A percentile compares a stretch with the other conserved stretches of the same genome.
Conservation (phyloP, 2,888 invertebrate species). For the Galerucella pusilla region DNA sequence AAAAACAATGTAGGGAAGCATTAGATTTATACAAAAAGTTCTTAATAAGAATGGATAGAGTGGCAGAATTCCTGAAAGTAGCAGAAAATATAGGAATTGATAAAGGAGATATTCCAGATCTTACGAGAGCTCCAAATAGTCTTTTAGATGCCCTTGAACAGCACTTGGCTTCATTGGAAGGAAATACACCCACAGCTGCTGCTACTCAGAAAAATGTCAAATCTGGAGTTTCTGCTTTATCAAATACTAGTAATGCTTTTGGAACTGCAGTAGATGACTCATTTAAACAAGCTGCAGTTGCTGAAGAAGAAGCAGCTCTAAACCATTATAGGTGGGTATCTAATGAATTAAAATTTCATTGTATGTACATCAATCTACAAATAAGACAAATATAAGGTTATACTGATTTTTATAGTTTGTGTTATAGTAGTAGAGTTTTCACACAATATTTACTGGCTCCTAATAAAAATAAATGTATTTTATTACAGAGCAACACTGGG, state of each 20-base stretch:
- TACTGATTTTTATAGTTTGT: background rate
- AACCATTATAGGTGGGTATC: conserved; percentile 78
- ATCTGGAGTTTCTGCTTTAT: conserved; percentile 88
- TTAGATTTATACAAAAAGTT: conserved; percentile 99
- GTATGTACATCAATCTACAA: no score
- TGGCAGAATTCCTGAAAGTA: conserved; percentile 97
- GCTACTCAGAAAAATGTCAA: conserved; percentile 91
- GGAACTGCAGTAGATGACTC: conserved; percentile 89
- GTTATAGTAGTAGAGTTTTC: background rate
- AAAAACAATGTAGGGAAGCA: conserved; percentile 98
- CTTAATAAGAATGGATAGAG: conserved; percentile 98
- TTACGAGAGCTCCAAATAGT: conserved; percentile 98
- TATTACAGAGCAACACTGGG: conserved; percentile 80
- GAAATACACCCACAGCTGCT: conserved; percentile 88
- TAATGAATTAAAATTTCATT: background rate
- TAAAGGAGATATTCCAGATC: conserved; percentile 98
- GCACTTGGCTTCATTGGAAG: conserved; percentile 94
- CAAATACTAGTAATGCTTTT: conserved; percentile 89
- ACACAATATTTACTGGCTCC: background rate
- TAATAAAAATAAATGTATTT: background rate
- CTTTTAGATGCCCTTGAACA: conserved; percentile 97
- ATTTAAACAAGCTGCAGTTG: conserved; percentile 86
- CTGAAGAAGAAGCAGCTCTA: conserved; percentile 96
- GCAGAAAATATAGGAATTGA: conserved; percentile 94
- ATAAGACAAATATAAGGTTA: no score